A percentile compares a stretch with the other conserved stretches of the same genome.
These are phyloP conservation scores for Acrossocheilus wenchowensis DNA, from an alignment of 2,797 vertebrate species.

Conservation along the genomic window DNA sequence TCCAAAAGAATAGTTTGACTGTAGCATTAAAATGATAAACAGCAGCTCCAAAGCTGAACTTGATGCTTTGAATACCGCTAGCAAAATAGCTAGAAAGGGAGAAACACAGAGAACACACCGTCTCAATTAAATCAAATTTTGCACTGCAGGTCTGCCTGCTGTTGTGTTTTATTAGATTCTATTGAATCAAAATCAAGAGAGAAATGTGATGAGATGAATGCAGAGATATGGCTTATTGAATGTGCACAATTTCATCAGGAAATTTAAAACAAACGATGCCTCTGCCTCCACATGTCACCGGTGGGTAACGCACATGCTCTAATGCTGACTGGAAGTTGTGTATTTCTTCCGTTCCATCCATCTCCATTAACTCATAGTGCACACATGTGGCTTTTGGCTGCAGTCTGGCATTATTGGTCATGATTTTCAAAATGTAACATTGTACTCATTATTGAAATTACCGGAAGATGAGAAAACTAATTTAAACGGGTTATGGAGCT, in stretches of 20 bases:
- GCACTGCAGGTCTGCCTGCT: slow-evolving; percentile 12
- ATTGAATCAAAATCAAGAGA: slow-evolving; percentile 34
- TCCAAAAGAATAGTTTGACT: not conserved
- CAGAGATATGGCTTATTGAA: slow-evolving; percentile 23
- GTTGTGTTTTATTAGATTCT: slow-evolving; percentile 25
- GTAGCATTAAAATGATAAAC: not conserved
- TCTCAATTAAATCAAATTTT: slow-evolving; percentile 17
- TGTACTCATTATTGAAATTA: slow-evolving; percentile 60
- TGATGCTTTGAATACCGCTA: not conserved
- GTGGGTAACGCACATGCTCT: not conserved
- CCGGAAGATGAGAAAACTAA: slow-evolving; percentile 49
- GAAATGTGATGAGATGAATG: slow-evolving; percentile 19
- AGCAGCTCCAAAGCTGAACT: not conserved
- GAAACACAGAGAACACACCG: not conserved
- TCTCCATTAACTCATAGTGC: not conserved
- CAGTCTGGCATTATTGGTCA: slow-evolving; percentile 51
- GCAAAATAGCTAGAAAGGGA: not conserved
- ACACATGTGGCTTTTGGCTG: slow-evolving; percentile 17
- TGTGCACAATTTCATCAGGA: slow-evolving; percentile 31
- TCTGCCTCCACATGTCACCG: not conserved
- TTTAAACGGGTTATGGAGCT: slow-evolving; percentile 53
- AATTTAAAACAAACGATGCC: not conserved
- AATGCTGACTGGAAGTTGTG: not conserved
- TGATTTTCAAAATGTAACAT: slow-evolving; percentile 59
- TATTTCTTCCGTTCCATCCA: not conserved